phyloP scores from a whole-genome alignment of 1,140 invertebrate genomes.

The Dufourea novaeangliae region DNA sequence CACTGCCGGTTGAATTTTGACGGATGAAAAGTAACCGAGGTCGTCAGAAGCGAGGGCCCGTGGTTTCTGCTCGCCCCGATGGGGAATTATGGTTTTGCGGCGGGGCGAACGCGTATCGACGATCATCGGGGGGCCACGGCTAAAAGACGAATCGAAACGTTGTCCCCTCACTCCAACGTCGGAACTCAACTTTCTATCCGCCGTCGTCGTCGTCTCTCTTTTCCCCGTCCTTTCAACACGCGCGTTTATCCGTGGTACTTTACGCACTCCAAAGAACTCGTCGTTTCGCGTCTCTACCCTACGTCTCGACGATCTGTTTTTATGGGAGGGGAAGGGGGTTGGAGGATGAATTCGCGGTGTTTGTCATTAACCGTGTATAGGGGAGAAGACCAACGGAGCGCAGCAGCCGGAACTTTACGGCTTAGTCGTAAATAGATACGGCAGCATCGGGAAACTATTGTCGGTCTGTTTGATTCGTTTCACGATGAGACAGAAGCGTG shows the following conservation, averaged over 20 bases:
- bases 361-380: conserved; percentile 42
- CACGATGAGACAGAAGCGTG: conserved; percentile 18
- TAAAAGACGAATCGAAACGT: conserved; percentile 49
- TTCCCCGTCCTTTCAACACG: conserved; percentile 29
- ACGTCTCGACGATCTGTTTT: conserved; percentile 32
- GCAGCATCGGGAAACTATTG: conserved; percentile 17
- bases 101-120: conserved; percentile 44
- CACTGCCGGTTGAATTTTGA: conserved; percentile 58
- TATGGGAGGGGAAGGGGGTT: background rate
- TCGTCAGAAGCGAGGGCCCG: conserved; percentile 48
- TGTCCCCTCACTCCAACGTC: conserved; percentile 1
- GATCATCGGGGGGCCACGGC: conserved; percentile 38
- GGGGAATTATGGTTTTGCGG: conserved; percentile 56
- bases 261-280: conserved; percentile 47
- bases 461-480: conserved; percentile 5
- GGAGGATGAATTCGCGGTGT: conserved; percentile 35
- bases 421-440: conserved; percentile 37
- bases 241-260: conserved; percentile 42
- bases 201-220: conserved; percentile 3
- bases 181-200: background rate
- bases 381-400: background rate
- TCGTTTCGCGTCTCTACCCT: conserved; percentile 23
- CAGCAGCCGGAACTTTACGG: conserved; percentile 3
- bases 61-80: conserved; percentile 47
- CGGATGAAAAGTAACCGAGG: conserved; percentile 63